A percentile compares a stretch with the other conserved stretches of the same genome.
These are phyloP conservation scores for Pipistrellus nathusii DNA, from an alignment of 2,797 vertebrate species.

Conservation along the genomic window DNA sequence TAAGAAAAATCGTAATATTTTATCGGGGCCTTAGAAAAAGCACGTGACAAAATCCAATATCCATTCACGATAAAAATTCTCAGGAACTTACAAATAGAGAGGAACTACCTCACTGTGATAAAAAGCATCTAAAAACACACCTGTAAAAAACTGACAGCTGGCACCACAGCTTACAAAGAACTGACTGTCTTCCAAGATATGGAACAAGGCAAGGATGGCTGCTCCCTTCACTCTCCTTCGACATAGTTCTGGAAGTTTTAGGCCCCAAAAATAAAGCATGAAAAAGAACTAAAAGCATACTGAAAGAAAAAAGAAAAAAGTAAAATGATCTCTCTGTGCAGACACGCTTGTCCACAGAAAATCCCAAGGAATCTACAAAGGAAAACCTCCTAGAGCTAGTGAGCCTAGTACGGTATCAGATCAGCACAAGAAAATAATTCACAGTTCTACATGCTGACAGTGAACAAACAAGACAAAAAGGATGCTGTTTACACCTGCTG, in stretches of 20 bases:
- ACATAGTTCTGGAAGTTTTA: background rate
- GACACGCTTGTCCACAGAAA: background rate
- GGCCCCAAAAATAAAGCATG: too few relatives aligned
- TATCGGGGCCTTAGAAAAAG: background rate
- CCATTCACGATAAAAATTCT: background rate
- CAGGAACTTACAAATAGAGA: background rate
- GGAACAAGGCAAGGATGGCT: background rate
- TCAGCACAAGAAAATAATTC: background rate
- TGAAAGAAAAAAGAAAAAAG: background rate
- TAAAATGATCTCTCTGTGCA: background rate
- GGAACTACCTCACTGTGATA: background rate
- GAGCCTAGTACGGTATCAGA: background rate
- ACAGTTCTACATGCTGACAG: background rate
- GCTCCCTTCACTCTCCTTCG: too few relatives aligned
- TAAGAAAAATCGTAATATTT: background rate
- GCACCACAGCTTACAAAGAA: background rate
- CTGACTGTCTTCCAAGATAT: background rate
- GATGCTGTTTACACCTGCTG: background rate
- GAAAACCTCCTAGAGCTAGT: background rate
- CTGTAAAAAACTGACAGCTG: background rate
- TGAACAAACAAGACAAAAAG: background rate
- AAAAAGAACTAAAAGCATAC: background rate
- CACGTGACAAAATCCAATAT: background rate
- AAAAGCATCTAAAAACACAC: background rate
- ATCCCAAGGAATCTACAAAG: background rate